A percentile compares a stretch with the other conserved stretches of the same genome.
phyloP scores from a whole-genome alignment of 2,113 vertebrate species.

The Gyps fulvus region DNA sequence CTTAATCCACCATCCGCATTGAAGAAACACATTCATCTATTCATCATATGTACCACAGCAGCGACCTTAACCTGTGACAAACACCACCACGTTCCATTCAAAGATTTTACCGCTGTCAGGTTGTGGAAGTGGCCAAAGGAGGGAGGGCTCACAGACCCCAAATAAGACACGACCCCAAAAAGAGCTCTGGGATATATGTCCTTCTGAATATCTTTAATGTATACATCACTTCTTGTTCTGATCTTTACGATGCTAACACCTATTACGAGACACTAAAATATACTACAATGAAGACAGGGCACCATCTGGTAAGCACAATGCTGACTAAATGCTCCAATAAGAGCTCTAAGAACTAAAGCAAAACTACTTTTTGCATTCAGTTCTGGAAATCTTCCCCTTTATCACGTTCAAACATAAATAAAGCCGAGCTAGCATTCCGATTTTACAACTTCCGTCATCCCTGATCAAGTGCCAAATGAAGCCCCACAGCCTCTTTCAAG shows the following conservation, averaged over 20 bases:
- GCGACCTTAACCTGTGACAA: neutral
- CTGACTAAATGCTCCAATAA: neutral
- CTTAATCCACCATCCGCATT: neutral
- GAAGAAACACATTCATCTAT: neutral
- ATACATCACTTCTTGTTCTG: neutral
- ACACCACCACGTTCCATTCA: rapidly evolving
- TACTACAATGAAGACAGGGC: neutral
- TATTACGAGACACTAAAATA: neutral
- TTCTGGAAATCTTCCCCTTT: neutral
- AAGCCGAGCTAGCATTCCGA: neutral
- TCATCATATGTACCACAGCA: neutral
- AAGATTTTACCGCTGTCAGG: neutral
- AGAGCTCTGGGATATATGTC: neutral
- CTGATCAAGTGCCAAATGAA: conserved; percentile 29
- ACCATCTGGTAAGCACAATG: neutral
- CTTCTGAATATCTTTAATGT: neutral
- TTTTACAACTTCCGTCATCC: neutral
- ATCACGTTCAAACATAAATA: neutral
- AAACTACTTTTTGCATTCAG: neutral
- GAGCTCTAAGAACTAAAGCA: neutral
- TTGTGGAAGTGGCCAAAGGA: neutral
- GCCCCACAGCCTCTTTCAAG: conserved; percentile 26
- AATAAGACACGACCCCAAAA: neutral
- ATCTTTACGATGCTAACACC: neutral
- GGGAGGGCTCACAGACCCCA: neutral